These are phyloP conservation scores for Bombus ignitus DNA, from an alignment of 1,140 invertebrate species.

Conservation along the genomic window DNA sequence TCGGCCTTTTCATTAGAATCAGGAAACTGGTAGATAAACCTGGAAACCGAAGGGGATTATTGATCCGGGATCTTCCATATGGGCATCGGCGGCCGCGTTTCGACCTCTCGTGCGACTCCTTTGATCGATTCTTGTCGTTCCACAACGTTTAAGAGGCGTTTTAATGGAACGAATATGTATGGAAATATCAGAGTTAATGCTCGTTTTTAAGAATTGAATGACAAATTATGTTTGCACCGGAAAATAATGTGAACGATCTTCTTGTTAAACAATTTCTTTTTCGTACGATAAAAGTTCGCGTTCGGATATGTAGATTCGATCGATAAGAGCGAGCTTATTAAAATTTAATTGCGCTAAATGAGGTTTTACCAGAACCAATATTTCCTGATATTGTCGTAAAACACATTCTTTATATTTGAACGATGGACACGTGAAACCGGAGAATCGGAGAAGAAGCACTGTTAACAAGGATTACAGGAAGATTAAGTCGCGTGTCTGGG, in stretches of 20 bases:
- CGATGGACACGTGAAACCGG: background rate
- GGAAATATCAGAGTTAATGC: background rate
- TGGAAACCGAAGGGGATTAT: conserved; percentile 4
- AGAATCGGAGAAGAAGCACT: background rate
- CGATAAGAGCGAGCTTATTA: too few species aligned
- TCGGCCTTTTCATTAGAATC: conserved; percentile 55
- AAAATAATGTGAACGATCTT: background rate
- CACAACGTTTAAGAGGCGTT: background rate
- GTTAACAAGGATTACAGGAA: conserved; percentile 3
- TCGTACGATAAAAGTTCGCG: too few species aligned
- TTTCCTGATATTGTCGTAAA: too few species aligned
- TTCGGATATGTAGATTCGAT: too few species aligned
- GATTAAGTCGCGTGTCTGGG: conserved; percentile 10
- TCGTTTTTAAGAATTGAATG: background rate
- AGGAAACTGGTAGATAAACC: conserved; percentile 53
- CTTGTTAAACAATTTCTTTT: too few species aligned
- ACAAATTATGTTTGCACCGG: too few species aligned
- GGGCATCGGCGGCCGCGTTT: too few species aligned
- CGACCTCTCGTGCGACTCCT: background rate
- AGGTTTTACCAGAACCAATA: too few species aligned
- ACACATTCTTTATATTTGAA: too few species aligned
- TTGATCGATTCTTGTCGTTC: background rate
- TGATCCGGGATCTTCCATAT: background rate
- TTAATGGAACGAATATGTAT: too few species aligned
- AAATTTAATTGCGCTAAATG: too few species aligned